A percentile compares a stretch with the other conserved stretches of the same genome.
These are phyloP conservation scores for Caenorhabditis remanei DNA, from an alignment of 1,140 invertebrate genomes.

Conservation along the genomic window DNA sequence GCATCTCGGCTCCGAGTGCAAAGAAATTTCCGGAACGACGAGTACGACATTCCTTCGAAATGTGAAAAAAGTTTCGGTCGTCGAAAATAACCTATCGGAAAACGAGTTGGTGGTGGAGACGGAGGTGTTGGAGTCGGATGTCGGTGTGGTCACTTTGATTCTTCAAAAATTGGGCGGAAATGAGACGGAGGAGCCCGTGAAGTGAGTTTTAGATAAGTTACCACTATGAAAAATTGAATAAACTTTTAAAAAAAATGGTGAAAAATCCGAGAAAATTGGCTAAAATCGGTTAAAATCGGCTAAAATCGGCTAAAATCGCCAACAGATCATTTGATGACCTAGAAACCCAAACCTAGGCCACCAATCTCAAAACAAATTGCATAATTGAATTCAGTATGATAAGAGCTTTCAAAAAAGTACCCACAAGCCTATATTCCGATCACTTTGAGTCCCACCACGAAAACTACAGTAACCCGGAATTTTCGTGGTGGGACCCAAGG, in stretches of 20 bases:
- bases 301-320: neutral
- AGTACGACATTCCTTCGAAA: conserved; percentile 52
- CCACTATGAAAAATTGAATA: neutral
- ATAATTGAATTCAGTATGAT: neutral
- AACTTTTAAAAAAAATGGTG: neutral
- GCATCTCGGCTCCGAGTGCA: conserved; percentile 40
- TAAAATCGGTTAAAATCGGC: neutral
- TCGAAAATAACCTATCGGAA: conserved; percentile 38
- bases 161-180: conserved; percentile 50
- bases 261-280: neutral
- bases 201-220: neutral
- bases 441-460: neutral
- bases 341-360: conserved; percentile 16
- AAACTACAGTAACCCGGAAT: no score
- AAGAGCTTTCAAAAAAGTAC: neutral
- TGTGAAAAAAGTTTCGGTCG: conserved; percentile 43
- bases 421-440: neutral
- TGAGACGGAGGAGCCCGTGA: neutral
- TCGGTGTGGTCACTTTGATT: conserved; percentile 55
- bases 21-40: conserved; percentile 43
- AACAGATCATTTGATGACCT: neutral
- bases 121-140: conserved; percentile 19
- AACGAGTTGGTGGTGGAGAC: conserved; percentile 49
- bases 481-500: no score
- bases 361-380: neutral